Conservation (phyloP, 2,797 vertebrate species). For the Microctenopoma steveboyesi region DNA sequence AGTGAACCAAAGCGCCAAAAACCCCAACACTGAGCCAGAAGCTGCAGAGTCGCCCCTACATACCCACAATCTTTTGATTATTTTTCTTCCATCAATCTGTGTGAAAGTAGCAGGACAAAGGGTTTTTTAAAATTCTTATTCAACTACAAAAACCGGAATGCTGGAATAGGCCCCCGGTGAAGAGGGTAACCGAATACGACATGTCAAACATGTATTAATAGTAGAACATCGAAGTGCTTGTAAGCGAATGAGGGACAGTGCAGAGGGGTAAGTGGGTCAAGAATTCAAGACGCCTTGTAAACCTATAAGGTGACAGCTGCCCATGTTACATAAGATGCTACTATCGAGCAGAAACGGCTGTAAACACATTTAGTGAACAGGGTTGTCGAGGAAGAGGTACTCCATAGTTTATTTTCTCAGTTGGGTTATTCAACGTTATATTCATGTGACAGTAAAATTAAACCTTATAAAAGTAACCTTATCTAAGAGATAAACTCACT, state of each 20-base stretch:
- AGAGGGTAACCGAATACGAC: slow-evolving; percentile 24
- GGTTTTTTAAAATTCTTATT: no score
- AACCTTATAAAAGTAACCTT: no score
- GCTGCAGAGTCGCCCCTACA: background rate
- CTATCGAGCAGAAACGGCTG: slow-evolving; percentile 8
- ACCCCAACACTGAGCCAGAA: background rate
- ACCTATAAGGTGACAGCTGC: slow-evolving; percentile 33
- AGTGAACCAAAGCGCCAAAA: background rate
- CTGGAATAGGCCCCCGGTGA: slow-evolving; percentile 5
- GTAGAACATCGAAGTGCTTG: slow-evolving; percentile 6
- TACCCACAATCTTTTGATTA: no score
- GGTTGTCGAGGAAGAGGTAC: slow-evolving; percentile 37
- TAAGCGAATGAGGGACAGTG: slow-evolving; percentile 7
- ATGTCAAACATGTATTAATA: slow-evolving; percentile 48
- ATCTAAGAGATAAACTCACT: no score
- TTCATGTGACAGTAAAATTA: background rate
- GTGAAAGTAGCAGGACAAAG: no score
- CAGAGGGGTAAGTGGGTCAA: slow-evolving; percentile 39
- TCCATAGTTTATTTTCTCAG: no score
- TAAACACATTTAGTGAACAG: background rate
- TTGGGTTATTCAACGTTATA: background rate
- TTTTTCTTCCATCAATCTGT: no score
- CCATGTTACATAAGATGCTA: background rate
- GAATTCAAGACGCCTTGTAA: slow-evolving; percentile 29
- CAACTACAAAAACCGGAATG: background rate